Conservation (phyloP, 2,888 invertebrate genomes). For the Smittia sp. region DNA sequence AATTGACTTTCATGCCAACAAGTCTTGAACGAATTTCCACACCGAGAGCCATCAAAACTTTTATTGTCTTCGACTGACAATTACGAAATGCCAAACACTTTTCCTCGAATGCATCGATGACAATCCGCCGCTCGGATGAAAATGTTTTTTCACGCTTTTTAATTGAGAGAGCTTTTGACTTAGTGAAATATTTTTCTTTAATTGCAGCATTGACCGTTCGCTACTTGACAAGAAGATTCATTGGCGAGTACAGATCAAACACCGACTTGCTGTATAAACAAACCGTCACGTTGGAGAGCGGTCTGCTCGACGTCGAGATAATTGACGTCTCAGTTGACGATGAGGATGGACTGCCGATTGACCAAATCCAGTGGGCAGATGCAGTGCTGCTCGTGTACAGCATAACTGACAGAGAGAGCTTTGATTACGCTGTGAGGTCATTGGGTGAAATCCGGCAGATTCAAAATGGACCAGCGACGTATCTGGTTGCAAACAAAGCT, state of each 20-base stretch:
- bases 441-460: constrained; percentile 59
- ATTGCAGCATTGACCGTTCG: constrained; percentile 72
- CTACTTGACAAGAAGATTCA: constrained; percentile 72
- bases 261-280: constrained; percentile 78
- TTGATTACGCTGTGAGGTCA: constrained; percentile 66
- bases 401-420: constrained; percentile 69
- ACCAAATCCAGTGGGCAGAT: constrained; percentile 74
- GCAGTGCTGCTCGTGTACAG: constrained; percentile 75
- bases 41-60: no score
- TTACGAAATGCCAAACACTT: no score
- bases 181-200: constrained; percentile 47
- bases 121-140: no score
- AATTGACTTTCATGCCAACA: no score
- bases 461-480: constrained; percentile 57
- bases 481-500: constrained; percentile 74
- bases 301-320: constrained; percentile 72
- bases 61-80: no score
- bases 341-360: constrained; percentile 59
- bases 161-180: no score
- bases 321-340: constrained; percentile 74
- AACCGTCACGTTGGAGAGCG: constrained; percentile 66
- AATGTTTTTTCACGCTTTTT: no score
- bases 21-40: no score
- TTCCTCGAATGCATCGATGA: no score
- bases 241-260: constrained; percentile 78